A percentile compares a stretch with the other conserved stretches of the same genome.
Conservation (phyloP, 2,888 invertebrate genomes). For the Eupsilia transversa region DNA sequence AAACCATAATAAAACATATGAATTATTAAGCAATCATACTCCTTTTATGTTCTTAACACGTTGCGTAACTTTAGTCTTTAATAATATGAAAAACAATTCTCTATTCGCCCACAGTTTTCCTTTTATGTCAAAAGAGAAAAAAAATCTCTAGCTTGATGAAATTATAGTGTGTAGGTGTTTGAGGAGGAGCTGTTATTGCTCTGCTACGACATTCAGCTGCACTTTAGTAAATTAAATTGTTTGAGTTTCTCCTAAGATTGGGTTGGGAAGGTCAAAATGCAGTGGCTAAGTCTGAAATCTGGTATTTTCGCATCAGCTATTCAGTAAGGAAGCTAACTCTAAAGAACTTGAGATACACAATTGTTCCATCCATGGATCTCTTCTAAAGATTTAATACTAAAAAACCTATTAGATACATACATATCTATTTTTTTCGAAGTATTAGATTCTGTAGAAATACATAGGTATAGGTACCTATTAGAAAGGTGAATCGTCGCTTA, state of each 20-base stretch:
- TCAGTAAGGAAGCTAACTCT: background rate
- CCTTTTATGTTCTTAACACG: slow-evolving; percentile 53
- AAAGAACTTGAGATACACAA: background rate
- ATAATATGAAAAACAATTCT: slow-evolving; percentile 70
- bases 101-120: slow-evolving; percentile 79
- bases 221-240: slow-evolving; percentile 4
- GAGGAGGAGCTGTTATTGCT: slow-evolving; percentile 28
- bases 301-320: background rate
- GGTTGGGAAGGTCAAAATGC: slow-evolving; percentile 11
- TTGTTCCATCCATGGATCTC: background rate
- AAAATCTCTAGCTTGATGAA: slow-evolving; percentile 72
- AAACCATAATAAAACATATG: slow-evolving; percentile 12
- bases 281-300: background rate
- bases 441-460: background rate
- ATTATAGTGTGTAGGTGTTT: slow-evolving; percentile 68
- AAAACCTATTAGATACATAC: background rate
- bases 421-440: background rate
- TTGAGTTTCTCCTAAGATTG: background rate
- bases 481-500: slow-evolving; percentile 22
- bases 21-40: slow-evolving; percentile 44
- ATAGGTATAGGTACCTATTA: background rate
- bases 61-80: slow-evolving; percentile 69
- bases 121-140: slow-evolving; percentile 73
- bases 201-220: slow-evolving; percentile 10
- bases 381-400: background rate